phyloP scores from a whole-genome alignment of 2,888 invertebrate species.

The Linyphia triangularis region DNA sequence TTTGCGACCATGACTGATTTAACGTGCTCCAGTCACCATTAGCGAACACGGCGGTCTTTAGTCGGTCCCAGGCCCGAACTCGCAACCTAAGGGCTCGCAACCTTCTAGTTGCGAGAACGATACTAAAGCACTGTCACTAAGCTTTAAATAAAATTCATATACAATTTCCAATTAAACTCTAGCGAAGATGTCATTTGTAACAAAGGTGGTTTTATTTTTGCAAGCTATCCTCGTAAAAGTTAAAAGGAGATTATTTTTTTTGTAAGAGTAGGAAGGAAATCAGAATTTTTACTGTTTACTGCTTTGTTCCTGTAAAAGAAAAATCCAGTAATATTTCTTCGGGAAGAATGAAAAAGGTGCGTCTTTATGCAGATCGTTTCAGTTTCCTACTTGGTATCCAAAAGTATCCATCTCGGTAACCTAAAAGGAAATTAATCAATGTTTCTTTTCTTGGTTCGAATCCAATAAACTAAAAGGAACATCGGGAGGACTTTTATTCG shows the following conservation, averaged over 20 bases:
- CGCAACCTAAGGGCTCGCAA: too few species aligned
- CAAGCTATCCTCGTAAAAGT: neutral
- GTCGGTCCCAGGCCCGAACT: too few species aligned
- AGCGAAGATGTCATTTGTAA: too few species aligned
- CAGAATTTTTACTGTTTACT: neutral
- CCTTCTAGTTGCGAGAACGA: too few species aligned
- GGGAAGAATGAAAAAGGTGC: neutral
- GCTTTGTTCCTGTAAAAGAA: slow-evolving; percentile 7
- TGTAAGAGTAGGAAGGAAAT: neutral
- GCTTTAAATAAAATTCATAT: too few species aligned
- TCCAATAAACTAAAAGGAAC: slow-evolving; percentile 10
- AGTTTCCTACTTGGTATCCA: neutral
- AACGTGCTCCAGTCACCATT: too few species aligned
- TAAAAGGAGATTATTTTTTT: neutral
- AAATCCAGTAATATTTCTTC: neutral
- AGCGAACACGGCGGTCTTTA: too few species aligned
- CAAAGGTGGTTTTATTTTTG: too few species aligned
- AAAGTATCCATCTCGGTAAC: too few species aligned
- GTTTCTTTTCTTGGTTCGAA: neutral
- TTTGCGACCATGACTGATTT: too few species aligned
- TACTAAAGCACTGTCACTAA: too few species aligned
- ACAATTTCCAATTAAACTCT: too few species aligned
- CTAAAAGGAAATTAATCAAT: neutral
- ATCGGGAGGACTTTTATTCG: neutral
- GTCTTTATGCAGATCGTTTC: neutral